A percentile compares a stretch with the other conserved stretches of the same genome.
phyloP scores from a whole-genome alignment of 2,888 invertebrate species.

The Napeogenes sylphis region DNA sequence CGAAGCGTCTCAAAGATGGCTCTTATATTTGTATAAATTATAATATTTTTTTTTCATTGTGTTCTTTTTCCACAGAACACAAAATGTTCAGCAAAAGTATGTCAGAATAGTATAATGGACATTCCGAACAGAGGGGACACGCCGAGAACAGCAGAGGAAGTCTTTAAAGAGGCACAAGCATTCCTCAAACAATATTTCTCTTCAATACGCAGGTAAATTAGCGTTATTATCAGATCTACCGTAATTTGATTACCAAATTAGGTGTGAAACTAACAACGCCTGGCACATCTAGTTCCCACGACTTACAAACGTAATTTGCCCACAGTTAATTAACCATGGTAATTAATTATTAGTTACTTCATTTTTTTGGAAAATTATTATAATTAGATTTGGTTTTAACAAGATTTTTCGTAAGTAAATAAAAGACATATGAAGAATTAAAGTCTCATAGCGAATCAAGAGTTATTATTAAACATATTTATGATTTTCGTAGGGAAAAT shows the following conservation, averaged over 20 bases:
- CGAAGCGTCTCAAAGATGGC: too few relatives aligned
- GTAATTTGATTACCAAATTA: neutral
- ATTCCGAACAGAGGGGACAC: slow-evolving; percentile 78
- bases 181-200: slow-evolving; percentile 94
- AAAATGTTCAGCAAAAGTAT: slow-evolving; percentile 83
- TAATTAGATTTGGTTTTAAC: slow-evolving; percentile 2
- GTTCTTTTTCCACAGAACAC: slow-evolving; percentile 71
- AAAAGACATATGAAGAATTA: too few relatives aligned
- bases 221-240: slow-evolving; percentile 6
- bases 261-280: neutral
- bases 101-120: slow-evolving; percentile 86
- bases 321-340: neutral
- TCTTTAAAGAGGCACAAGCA: slow-evolving; percentile 87
- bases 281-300: neutral
- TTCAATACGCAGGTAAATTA: slow-evolving; percentile 88
- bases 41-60: neutral
- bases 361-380: neutral
- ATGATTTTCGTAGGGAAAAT: slow-evolving; percentile 77
- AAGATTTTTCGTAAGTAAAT: neutral
- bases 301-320: neutral
- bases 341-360: slow-evolving; percentile 1
- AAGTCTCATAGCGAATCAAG: too few relatives aligned
- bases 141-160: slow-evolving; percentile 82
- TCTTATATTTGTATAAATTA: neutral
- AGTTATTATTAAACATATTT: too few relatives aligned